Conservation (phyloP, 2,888 invertebrate genomes). For the Eugnorisma glareosa region DNA sequence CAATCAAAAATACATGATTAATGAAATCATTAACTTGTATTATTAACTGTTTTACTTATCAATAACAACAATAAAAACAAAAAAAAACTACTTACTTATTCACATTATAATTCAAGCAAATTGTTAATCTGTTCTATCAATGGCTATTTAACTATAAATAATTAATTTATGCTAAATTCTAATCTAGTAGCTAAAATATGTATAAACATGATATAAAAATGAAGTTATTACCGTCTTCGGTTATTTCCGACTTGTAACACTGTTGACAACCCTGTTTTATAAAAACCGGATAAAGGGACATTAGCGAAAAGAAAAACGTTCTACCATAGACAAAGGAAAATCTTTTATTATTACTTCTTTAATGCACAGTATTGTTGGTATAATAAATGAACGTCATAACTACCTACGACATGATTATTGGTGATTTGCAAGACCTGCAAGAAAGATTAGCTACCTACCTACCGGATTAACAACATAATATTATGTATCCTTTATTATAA, state of each 20-base stretch:
- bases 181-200: not conserved
- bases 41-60: not conserved
- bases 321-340: not conserved
- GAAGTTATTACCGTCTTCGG: not conserved
- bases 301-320: not conserved
- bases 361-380: not conserved
- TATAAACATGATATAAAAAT: not conserved
- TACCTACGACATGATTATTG: not conserved
- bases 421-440: not conserved
- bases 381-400: not conserved
- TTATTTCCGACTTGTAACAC: constrained; percentile 1
- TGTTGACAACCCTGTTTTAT: not conserved
- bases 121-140: constrained; percentile 18
- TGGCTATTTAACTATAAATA: not conserved
- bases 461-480: too few relatives aligned
- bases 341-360: not conserved
- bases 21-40: not conserved
- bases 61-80: not conserved
- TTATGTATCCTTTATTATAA: not conserved
- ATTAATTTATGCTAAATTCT: not conserved
- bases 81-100: not conserved
- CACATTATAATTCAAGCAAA: constrained; percentile 36
- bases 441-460: too few relatives aligned
- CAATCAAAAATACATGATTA: not conserved
- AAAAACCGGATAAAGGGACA: not conserved